Conservation (phyloP, 2,113 vertebrate species). For the Centropristis striata region DNA sequence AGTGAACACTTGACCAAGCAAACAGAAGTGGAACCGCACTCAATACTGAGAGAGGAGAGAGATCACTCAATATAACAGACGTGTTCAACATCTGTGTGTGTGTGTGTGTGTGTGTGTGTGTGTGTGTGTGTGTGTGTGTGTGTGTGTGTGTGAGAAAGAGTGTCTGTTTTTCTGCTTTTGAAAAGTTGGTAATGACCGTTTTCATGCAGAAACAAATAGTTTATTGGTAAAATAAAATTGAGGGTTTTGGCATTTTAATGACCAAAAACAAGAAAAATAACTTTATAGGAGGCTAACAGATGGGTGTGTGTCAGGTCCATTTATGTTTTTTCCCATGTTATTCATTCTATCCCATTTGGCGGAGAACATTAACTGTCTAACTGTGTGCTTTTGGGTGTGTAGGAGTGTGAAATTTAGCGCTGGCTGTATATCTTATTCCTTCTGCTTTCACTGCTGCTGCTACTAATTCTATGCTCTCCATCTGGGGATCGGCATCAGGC, state of each 20-base stretch:
- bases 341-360: constrained; percentile 10
- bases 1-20: constrained; percentile 42
- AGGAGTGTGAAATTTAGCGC: constrained; percentile 26
- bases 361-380: constrained; percentile 1
- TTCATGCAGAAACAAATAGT: neutral
- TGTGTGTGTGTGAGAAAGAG: neutral
- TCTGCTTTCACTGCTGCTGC: constrained; percentile 22
- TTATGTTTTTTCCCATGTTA: neutral
- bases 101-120: neutral
- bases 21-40: constrained; percentile 32
- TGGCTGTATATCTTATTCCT: constrained; percentile 38
- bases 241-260: neutral
- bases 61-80: neutral
- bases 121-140: constrained; percentile 8
- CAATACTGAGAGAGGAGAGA: constrained; percentile 11
- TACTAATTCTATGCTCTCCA: neutral
- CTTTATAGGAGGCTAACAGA: neutral
- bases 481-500: constrained; percentile 2
- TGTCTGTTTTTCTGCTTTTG: neutral
- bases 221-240: constrained; percentile 5
- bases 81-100: neutral
- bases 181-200: neutral
- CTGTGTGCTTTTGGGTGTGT: constrained; percentile 28
- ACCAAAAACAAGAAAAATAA: neutral
- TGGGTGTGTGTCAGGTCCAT: constrained; percentile 4